Evolutionary conservation across 2,888 invertebrate genomes (phyloP), one percentile per base, ranked within the genome.

Genomic region (Dryococelus australis): DNA sequence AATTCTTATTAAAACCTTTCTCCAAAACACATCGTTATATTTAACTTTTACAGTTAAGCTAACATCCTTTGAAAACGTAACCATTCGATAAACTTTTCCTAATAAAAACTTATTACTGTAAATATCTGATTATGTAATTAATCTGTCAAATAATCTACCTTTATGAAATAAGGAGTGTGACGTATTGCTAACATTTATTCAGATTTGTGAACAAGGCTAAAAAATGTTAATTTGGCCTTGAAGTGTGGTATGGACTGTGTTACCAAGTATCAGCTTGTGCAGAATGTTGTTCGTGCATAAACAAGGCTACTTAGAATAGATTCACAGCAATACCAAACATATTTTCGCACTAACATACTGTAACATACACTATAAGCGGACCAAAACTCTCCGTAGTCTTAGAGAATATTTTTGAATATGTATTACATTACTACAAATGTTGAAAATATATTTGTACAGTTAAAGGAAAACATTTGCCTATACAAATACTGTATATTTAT

Each of bases 401-500:
- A 65, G 65, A 65, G n/a, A 65, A 65, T 65, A 65, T 65, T 65
- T 65, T 65, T n/a, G 20, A 65, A 65, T 65, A n/a, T 65, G 65
- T 65, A 65, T n/a, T 65, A n/a, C n/a, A n/a, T 65, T 65, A n/a
- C 24, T 65, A 65, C 65, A 65, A 65, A 65, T 24, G 65, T n/a
- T 65, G 0, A 65, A 65, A 65, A 65, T 65, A 65, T 65, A 65
- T 65, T 65, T 65, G n/a, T 65, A 65, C n/a, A n/a, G 65, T 65
- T 12, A 65, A 65, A 24, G n/a, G 8, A 65, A 24, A n/a, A 65
- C 16, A 65, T 24, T 65, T 65, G n/a, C 65, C 65, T 65, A 24
- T n/a, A 16, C 65, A 65, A 8, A 1, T n/a, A 65, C n/a, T 16
- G 65, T 65, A 24, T 65, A 65, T 65, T 65, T 65, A 65, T 9